Base-by-base conservation (phyloP, 1,140 invertebrate species). In the Drosophila parvula region DNA sequence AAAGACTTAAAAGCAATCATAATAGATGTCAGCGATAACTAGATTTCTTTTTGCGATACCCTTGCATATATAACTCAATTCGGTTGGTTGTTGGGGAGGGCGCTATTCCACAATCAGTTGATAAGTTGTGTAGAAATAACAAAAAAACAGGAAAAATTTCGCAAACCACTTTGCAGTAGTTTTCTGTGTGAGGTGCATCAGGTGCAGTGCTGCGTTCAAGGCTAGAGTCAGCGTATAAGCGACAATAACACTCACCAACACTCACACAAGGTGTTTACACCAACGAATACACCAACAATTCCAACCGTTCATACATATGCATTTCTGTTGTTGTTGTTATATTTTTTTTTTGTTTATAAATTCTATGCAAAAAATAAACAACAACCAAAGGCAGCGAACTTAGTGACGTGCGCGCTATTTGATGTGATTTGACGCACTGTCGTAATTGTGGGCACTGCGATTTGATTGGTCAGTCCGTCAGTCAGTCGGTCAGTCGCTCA, bases 341-440 rank as follows among this genome's bases (percentile, higher is more conserved):
- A n/a, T 22, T 2, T 22, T 2, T 22, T 22, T 22, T 28, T 79
- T 74, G 53, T 79, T 79, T 57, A 62, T 74, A 65, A 58, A 74
- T 78, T 81, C 48, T 68, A 71, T 82, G 61, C 62, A 82, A 55
- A 50, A 78, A 84, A 58, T 58, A 47, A 71, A 63, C 45, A 43
- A 56, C 48, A 16, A 59, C 48, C 16, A 47, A 30, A 40, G 60
- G 53, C 30, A 43, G 57, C 57, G 41, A 70, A 44, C 56, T 41
- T 43, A 45, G 62, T 88, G 83, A 88, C 83, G 79, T 67, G 68
- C 71, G 68, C 64, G 67, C 53, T 57, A 53, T 83, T 88, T 74
- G 79, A 86, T 88, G 71, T 67, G 79, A 88, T 89, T 88, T 88
- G 83, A 89, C 80, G 83, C 68, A 78, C 71, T 89, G 79, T 82